Conservation (phyloP, 1,140 invertebrate species). For the Procambarus virginalis region DNA sequence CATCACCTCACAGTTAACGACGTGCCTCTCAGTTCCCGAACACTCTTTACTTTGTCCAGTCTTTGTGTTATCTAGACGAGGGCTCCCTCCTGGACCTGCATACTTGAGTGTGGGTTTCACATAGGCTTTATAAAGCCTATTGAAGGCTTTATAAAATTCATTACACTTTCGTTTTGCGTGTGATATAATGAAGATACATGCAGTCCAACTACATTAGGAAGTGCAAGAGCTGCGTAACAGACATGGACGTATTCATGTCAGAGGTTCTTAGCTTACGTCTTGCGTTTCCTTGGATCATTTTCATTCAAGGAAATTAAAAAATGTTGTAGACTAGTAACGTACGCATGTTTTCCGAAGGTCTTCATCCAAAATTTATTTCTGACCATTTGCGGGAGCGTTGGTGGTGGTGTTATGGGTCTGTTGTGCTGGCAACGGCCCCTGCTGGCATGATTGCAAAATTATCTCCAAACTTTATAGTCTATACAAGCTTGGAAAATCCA, state of each 20-base stretch:
- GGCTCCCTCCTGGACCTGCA: no score
- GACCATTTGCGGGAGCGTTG: not conserved
- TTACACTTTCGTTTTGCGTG: no score
- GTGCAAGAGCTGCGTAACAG: no score
- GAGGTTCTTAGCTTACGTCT: not conserved
- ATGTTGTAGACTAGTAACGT: not conserved
- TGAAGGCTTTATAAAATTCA: no score
- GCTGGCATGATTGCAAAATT: not conserved
- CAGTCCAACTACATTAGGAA: no score
- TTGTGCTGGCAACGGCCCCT: not conserved
- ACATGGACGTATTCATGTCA: not conserved
- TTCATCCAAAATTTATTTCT: not conserved
- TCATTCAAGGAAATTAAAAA: not conserved
- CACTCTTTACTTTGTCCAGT: no score
- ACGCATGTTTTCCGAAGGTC: not conserved
- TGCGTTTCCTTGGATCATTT: not conserved
- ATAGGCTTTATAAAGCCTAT: no score
- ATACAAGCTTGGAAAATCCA: not conserved
- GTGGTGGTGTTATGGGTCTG: not conserved
- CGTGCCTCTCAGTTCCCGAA: no score
- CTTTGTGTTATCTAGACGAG: no score
- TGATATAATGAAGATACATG: no score
- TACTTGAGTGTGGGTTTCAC: no score
- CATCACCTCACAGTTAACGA: no score
- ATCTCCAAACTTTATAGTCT: not conserved